phyloP scores from a whole-genome alignment of 2,113 vertebrate species.

The Elachura formosa region DNA sequence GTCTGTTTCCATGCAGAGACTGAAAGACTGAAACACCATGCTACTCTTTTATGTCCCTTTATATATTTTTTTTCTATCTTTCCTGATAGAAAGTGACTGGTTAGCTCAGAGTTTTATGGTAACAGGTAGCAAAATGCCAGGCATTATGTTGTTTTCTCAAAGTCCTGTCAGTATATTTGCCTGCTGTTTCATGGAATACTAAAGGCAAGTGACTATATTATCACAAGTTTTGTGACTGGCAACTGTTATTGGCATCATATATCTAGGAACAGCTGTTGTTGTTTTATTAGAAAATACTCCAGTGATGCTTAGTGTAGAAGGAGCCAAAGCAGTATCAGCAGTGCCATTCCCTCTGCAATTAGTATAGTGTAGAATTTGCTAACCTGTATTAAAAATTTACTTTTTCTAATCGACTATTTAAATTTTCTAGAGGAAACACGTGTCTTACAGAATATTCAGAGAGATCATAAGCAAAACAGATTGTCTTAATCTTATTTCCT shows the following conservation, averaged over 20 bases:
- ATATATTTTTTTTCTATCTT: background rate
- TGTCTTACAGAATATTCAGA: background rate
- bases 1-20: background rate
- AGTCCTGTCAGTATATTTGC: background rate
- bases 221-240: slow-evolving; percentile 28
- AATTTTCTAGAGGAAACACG: background rate
- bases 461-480: background rate
- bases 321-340: slow-evolving; percentile 35
- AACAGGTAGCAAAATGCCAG: background rate
- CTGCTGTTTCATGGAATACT: background rate
- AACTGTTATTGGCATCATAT: slow-evolving; percentile 48
- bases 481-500: background rate
- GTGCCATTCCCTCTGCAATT: background rate
- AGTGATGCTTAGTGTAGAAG: slow-evolving; percentile 9
- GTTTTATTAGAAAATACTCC: slow-evolving; percentile 59
- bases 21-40: background rate
- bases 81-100: background rate
- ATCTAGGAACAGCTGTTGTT: slow-evolving; percentile 61
- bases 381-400: background rate
- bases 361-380: background rate
- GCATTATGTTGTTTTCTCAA: background rate
- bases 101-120: background rate
- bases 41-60: background rate
- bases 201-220: slow-evolving; percentile 7
- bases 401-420: background rate